A percentile compares a stretch with the other conserved stretches of the same genome.
These are phyloP conservation scores for Timema podura DNA, from an alignment of 2,888 invertebrate species.

Conservation along the genomic window DNA sequence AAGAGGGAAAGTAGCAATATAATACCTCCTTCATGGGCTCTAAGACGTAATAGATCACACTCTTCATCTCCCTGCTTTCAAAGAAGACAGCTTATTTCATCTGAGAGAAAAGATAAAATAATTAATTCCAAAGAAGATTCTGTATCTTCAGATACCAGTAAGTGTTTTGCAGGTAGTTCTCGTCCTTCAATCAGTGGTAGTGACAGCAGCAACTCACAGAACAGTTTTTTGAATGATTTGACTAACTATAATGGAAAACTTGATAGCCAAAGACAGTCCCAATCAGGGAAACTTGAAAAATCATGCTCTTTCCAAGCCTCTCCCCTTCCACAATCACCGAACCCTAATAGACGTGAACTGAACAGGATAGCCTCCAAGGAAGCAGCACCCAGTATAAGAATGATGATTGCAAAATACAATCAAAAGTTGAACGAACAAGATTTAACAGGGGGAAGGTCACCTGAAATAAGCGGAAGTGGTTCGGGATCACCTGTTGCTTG, in stretches of 20 bases:
- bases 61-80: conserved; percentile 35
- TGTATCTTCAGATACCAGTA: no score
- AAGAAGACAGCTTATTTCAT: conserved; percentile 25
- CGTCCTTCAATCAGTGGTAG: no score
- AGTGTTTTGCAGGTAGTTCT: no score
- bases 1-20: background rate
- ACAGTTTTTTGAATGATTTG: no score
- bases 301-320: conserved; percentile 39
- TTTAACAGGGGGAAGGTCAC: conserved; percentile 40
- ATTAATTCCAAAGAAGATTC: no score
- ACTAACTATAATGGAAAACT: no score
- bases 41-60: conserved; percentile 32
- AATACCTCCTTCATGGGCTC: conserved; percentile 27
- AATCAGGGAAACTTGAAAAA: no score
- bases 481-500: conserved; percentile 61
- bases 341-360: conserved; percentile 34
- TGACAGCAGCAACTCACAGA: no score
- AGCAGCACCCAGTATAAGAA: conserved; percentile 63
- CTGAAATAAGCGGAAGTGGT: conserved; percentile 46
- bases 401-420: conserved; percentile 68
- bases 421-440: conserved; percentile 58
- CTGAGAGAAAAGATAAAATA: no score
- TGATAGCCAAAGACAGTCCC: no score
- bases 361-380: conserved; percentile 53
- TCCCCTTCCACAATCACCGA: conserved; percentile 58